A percentile compares a stretch with the other conserved stretches of the same genome.
Conservation (phyloP, 2,888 invertebrate genomes). For the Thecocarcelia acutangulata region DNA sequence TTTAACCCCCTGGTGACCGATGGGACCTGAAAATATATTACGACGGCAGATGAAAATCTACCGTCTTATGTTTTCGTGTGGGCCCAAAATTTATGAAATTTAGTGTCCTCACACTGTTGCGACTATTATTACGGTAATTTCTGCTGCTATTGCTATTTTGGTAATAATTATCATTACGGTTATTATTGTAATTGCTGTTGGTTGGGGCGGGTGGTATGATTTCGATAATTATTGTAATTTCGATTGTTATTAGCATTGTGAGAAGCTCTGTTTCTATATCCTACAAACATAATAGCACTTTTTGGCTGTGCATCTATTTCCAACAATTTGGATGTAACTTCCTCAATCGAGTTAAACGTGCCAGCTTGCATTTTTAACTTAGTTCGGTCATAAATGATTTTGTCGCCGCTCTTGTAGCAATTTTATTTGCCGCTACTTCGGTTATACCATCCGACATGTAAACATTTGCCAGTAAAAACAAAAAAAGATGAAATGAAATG, state of each 20-base stretch:
- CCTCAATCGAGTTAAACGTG: too few relatives aligned
- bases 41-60: too few relatives aligned
- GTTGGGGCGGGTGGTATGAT: background rate
- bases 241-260: background rate
- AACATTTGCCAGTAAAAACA: background rate
- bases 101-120: too few relatives aligned
- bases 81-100: too few relatives aligned
- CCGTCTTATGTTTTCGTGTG: too few relatives aligned
- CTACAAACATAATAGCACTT: too few relatives aligned
- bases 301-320: too few relatives aligned
- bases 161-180: too few relatives aligned
- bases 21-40: too few relatives aligned
- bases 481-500: too few relatives aligned
- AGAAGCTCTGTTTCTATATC: background rate
- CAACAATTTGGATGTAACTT: too few relatives aligned
- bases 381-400: background rate
- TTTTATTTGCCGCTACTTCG: background rate
- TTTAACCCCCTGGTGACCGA: too few relatives aligned
- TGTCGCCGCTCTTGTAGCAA: background rate
- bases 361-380: background rate
- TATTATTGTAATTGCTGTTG: background rate
- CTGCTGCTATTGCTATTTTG: conserved; percentile 1
- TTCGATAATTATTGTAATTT: background rate
- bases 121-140: background rate
- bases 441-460: background rate